Percentiles rank a stretch among this genome's conserved stretches.
Evolutionary conservation across 2,113 vertebrate genomes (phyloP).

Genomic region (Macroglossus sobrinus): DNA sequence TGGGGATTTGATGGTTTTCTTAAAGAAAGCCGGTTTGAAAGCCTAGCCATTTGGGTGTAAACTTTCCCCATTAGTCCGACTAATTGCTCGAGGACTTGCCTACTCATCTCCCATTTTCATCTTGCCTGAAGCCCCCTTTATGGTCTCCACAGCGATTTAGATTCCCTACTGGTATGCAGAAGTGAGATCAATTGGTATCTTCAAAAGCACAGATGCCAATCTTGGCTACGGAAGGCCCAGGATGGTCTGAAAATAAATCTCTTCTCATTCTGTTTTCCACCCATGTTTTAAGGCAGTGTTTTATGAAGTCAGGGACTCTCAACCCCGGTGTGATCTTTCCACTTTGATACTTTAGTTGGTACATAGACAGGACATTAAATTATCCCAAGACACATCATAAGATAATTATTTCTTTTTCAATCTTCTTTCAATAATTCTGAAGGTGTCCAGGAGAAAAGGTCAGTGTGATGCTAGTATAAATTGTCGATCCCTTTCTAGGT

Average conservation of each 20-base stretch:
- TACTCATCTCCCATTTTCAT: conserved; percentile 61
- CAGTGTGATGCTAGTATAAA: not conserved
- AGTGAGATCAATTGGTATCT: conserved; percentile 35
- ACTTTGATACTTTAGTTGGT: not conserved
- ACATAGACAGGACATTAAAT: not conserved
- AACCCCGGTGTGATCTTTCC: not conserved
- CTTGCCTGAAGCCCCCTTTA: conserved; percentile 48
- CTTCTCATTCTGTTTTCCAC: not conserved
- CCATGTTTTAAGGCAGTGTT: not conserved
- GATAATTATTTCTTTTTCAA: not conserved
- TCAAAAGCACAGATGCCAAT: conserved; percentile 30
- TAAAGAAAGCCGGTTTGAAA: conserved; percentile 61
- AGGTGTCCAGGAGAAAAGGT: not conserved
- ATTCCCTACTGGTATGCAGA: conserved; percentile 27
- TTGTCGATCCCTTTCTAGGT: not conserved
- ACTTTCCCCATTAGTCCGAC: conserved; percentile 55
- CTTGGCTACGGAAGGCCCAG: not conserved
- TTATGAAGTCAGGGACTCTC: not conserved
- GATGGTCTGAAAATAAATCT: not conserved
- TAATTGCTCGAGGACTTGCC: conserved; percentile 64
- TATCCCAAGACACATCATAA: not conserved
- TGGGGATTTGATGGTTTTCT: conserved; percentile 65
- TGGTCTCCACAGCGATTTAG: conserved; percentile 15
- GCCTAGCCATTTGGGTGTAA: conserved; percentile 56
- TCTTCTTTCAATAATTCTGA: not conserved